phyloP scores from a whole-genome alignment of 2,888 invertebrate species.

The Hydrotaea diabolus region DNA sequence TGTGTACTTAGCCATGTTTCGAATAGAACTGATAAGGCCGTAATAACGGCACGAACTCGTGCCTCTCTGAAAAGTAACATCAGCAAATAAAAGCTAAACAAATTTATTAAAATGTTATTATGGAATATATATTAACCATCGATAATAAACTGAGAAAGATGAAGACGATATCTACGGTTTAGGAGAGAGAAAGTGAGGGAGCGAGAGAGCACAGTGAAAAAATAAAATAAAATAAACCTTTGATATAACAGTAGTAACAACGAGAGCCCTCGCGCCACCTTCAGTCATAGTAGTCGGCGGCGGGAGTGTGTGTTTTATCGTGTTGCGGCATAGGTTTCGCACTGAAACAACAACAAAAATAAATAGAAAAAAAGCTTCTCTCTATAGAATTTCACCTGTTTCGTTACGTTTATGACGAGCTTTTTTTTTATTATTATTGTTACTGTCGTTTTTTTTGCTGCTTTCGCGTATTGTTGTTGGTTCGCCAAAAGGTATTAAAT shows the following conservation, averaged over 20 bases:
- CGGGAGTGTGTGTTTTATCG: not conserved
- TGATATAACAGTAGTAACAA: not conserved
- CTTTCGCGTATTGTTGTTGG: not conserved
- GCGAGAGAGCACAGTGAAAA: too few relatives aligned
- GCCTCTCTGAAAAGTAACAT: not conserved
- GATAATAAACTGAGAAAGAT: not conserved
- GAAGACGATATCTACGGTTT: not conserved
- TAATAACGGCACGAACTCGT: not conserved
- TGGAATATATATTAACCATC: not conserved
- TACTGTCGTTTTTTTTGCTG: not conserved
- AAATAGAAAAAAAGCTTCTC: slow-evolving; percentile 9
- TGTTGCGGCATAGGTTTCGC: not conserved
- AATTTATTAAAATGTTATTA: slow-evolving; percentile 18
- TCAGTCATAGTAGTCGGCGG: not conserved
- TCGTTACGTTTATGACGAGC: too few relatives aligned
- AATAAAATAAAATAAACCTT: not conserved
- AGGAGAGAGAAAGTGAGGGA: not conserved
- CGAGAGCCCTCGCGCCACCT: not conserved
- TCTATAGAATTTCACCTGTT: slow-evolving; percentile 30
- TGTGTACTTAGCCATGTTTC: slow-evolving; percentile 26
- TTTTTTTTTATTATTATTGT: slow-evolving; percentile 1
- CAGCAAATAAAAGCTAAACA: not conserved
- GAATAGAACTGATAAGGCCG: slow-evolving; percentile 10
- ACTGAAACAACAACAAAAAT: not conserved
- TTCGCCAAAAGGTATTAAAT: slow-evolving; percentile 35